Base-by-base conservation (phyloP, 2,113 vertebrate genomes). In the Danionella cerebrum region DNA sequence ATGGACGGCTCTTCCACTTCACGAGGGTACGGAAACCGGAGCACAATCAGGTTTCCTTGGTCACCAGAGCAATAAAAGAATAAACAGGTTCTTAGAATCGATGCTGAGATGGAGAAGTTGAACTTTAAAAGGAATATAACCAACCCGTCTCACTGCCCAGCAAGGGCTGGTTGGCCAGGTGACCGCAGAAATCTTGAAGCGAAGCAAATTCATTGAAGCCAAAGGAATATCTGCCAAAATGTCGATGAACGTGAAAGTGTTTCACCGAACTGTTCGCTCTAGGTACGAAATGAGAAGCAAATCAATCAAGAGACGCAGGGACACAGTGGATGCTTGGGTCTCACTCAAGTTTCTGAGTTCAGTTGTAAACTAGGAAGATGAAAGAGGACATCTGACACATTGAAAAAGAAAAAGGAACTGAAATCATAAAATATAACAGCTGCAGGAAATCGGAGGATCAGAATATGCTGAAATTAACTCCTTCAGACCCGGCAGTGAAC, bases 251-350 rank as follows among this genome's bases (percentile, higher is more conserved):
- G 0, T 97, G 93, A 60, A 98, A 98, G 72, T 98, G 95, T 71
- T 96, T 98, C 45, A 98, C 96, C 1, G 96, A 98, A 52, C 98
- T 91, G 82, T 93, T 97, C 12, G 94, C 94, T 82, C 96, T 98
- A 6, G 21, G 3, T n/a, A n/a, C 8, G 44, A 48, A 6, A 47
- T 63, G 8, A 10, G 12, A 53, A 33, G 16, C 51, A 53, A 18
- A 19, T 19, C 14, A 19, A 10, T 53, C 27, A 19, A 19, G 27
- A 11, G 9, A 33, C 1, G 27, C 11, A 14, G 19, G 50, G n/a
- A n/a, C n/a, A n/a, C n/a, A n/a, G n/a, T n/a, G n/a, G n/a, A n/a
- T n/a, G n/a, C n/a, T n/a, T n/a, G n/a, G n/a, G n/a, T n/a, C n/a
- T n/a, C n/a, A n/a, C n/a, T n/a, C n/a, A n/a, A n/a, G n/a, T n/a